Conservation (phyloP, 2,888 invertebrate species). For the Tetheella fluctuosa region DNA sequence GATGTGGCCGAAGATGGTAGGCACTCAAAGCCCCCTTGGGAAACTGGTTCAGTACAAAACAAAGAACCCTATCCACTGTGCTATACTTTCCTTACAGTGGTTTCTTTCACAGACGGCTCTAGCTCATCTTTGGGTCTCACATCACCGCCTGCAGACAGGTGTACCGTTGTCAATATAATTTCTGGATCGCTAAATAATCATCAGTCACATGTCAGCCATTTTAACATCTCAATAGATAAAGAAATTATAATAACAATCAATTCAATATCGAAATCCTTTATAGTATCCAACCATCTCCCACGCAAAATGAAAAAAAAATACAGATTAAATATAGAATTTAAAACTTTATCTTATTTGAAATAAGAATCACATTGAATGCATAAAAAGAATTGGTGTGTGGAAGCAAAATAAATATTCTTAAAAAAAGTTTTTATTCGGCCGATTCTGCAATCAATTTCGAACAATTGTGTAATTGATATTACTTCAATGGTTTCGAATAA, state of each 20-base stretch:
- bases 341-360: slow-evolving; percentile 18
- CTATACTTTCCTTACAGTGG: no score
- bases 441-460: slow-evolving; percentile 62
- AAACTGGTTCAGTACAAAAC: no score
- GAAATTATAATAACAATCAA: slow-evolving; percentile 53
- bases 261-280: slow-evolving; percentile 35
- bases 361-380: slow-evolving; percentile 23
- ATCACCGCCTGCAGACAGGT: no score
- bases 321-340: slow-evolving; percentile 18
- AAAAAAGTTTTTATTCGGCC: slow-evolving; percentile 63
- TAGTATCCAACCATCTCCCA: slow-evolving; percentile 45
- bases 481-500: slow-evolving; percentile 68
- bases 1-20: no score
- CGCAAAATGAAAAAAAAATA: slow-evolving; percentile 23
- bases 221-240: slow-evolving; percentile 48
- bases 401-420: slow-evolving; percentile 48
- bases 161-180: no score
- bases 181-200: not conserved
- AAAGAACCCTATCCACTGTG: no score
- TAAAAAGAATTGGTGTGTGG: slow-evolving; percentile 36
- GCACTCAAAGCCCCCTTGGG: no score
- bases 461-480: slow-evolving; percentile 78
- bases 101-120: no score
- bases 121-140: no score
- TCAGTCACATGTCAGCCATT: slow-evolving; percentile 43